A percentile compares a stretch with the other conserved stretches of the same genome.
Evolutionary conservation across 2,888 invertebrate genomes (phyloP).

Genomic region (Nemotelus nigrinus): DNA sequence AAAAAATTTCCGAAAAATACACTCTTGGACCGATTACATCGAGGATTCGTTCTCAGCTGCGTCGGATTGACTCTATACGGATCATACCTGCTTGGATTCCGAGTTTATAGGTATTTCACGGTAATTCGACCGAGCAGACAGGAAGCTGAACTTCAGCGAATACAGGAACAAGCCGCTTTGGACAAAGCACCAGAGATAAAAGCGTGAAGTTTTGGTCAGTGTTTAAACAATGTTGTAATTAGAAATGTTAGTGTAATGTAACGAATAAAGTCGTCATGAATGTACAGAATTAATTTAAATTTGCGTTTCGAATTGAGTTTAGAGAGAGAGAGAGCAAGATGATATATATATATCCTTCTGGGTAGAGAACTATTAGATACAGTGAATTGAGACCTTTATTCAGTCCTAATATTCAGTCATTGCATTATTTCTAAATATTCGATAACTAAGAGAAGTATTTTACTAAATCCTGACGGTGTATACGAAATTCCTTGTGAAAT

Average conservation of each 20-base stretch:
- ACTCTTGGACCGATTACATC: slow-evolving; percentile 67
- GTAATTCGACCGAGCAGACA: slow-evolving; percentile 66
- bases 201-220: slow-evolving; percentile 33
- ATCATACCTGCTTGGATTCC: slow-evolving; percentile 64
- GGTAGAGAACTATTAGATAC: too few species aligned
- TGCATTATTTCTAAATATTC: too few species aligned
- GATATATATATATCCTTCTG: too few species aligned
- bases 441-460: too few species aligned
- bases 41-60: slow-evolving; percentile 68
- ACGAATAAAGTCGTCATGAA: too few species aligned
- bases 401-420: too few species aligned
- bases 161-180: slow-evolving; percentile 58
- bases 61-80: slow-evolving; percentile 69
- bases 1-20: slow-evolving; percentile 61
- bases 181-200: slow-evolving; percentile 64
- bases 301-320: too few species aligned
- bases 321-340: too few species aligned
- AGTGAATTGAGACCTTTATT: too few species aligned
- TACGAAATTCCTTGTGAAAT: too few species aligned
- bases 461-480: too few species aligned
- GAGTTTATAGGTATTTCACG: slow-evolving; percentile 67
- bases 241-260: not conserved
- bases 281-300: too few species aligned
- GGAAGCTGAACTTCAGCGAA: slow-evolving; percentile 64
- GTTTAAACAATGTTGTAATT: not conserved